Base-by-base conservation (phyloP, 1,140 invertebrate species). In the Lasaia peninsularis region DNA sequence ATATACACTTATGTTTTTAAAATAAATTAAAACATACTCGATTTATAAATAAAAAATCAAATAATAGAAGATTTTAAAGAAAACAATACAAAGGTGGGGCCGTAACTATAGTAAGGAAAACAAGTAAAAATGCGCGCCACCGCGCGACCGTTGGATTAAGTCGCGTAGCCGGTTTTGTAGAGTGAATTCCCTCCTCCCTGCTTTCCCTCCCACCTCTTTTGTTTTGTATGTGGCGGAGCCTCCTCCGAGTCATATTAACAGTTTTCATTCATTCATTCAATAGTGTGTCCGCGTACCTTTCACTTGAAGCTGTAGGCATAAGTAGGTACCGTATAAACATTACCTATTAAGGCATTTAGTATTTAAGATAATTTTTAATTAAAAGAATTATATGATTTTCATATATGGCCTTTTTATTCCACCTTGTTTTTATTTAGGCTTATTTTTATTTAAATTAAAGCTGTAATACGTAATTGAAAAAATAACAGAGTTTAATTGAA, bases 101-200 rank as follows among this genome's bases (percentile, higher is more conserved):
- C 71, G 69, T 66, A 55, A 51, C 52, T 53, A 55, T 64, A 28
- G 24, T 5, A 76, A 62, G 56, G 67, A 71, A 75, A 83, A 79
- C 71, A 80, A 81, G 67, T 73, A 72, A 79, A 83, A 82, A 80
- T 73, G 71, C 80, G 80, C 80, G 75, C 69, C 68, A 66, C 71
- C 53, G 75, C 69, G 74, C 80, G 78, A 86, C 86, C 83, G 86
- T 87, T 87, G 82, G 69, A 79, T 74, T 78, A 79, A 86, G 83
- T 82, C 61, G 86, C 83, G 83, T 80, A 78, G 78, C 83, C 82
- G 82, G 84, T 88, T 88, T 85, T 67, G 66, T 76, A 53, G 64
- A 65, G 67, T 65, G 71, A 69, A 58, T 75, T 75, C 73, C 78
- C 72, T 75, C 78, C 75, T 78, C 75, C 68, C 73, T 71, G 35